Evolutionary conservation across 1,140 invertebrate species (phyloP).

Genomic region (Oncopeltus fasciatus): DNA sequence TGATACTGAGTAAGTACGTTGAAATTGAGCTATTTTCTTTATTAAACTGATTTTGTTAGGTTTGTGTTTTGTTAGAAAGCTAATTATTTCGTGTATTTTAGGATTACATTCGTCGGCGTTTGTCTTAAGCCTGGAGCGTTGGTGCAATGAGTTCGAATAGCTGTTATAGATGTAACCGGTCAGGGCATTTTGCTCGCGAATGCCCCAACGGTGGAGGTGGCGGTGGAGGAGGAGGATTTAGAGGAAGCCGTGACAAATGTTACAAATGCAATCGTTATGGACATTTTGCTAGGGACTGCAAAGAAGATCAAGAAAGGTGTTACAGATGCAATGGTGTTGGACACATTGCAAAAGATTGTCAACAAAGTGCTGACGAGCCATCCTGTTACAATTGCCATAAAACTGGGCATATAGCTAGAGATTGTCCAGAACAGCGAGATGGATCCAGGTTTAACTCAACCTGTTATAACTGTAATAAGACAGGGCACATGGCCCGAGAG

Average conservation of each 20-base stretch:
- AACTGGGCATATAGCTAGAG: constrained; percentile 73
- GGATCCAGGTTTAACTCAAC: constrained; percentile 40
- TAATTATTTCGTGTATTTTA: constrained; percentile 6
- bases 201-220: constrained; percentile 41
- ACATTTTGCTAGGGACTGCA: constrained; percentile 84
- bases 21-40: not conserved
- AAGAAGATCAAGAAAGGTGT: constrained; percentile 65
- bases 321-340: constrained; percentile 72
- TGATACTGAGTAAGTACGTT: constrained; percentile 6
- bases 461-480: constrained; percentile 81
- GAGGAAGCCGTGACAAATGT: constrained; percentile 61
- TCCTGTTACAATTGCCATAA: constrained; percentile 83
- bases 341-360: constrained; percentile 81
- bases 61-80: not conserved
- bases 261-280: constrained; percentile 90
- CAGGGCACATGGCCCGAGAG: constrained; percentile 76
- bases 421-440: constrained; percentile 60
- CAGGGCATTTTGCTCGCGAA: constrained; percentile 73
- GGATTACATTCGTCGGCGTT: constrained; percentile 22
- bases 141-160: constrained; percentile 50
- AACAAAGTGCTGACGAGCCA: constrained; percentile 59
- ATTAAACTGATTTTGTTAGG: not conserved
- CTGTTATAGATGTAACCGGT: constrained; percentile 82
- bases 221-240: constrained; percentile 35
- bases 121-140: constrained; percentile 31